Evolutionary conservation across 2,888 invertebrate species (phyloP), one percentile per base, ranked within the genome.

Genomic region (Pedicia rivosa): DNA sequence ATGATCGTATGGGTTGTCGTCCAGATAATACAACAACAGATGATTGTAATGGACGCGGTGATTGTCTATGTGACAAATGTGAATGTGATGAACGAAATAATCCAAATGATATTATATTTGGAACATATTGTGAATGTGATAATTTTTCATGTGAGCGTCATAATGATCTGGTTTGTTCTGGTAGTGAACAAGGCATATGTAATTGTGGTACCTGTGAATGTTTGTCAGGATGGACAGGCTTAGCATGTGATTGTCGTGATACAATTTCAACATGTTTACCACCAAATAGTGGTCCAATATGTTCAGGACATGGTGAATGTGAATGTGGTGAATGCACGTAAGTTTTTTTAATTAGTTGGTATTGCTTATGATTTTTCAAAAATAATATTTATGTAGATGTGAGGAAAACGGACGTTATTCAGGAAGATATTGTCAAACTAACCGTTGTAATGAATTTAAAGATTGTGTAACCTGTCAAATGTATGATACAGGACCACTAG

Each of bases 381-480:
- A 4, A 12, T 27, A 12, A 12, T 13, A 27, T 27, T 35, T 20
- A 32, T 35, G 31, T 29, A 68, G 71, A 44, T 66, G 68, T 38
- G 65, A 65, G 26, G 73, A 72, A 1, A 75, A 69, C 15, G 72
- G 70, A 15, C 72, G 79, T 40, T 88, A 78, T 52, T 81, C 82
- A 2, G 97, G 97, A 25, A 55, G 53, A 47, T 86, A 74, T 54
- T 98, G 97, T 58, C 91, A 95, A 53, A 84, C 83, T 47, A 97
- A 95, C 53, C 78, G 82, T 41, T 98, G 98, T 56, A 74, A 77
- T 36, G 87, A 91, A 54, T 79, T 90, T 56, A 86, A 80, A 58
- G 79, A 83, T 41, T 98, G 97, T 58, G 95, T 97, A 10, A 77
- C 92, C 59, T 98, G 98, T 56, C 79, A 82, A 56, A 79, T 82